Base-by-base conservation (phyloP, 2,113 vertebrate genomes). In the Sebastes fasciatus region DNA sequence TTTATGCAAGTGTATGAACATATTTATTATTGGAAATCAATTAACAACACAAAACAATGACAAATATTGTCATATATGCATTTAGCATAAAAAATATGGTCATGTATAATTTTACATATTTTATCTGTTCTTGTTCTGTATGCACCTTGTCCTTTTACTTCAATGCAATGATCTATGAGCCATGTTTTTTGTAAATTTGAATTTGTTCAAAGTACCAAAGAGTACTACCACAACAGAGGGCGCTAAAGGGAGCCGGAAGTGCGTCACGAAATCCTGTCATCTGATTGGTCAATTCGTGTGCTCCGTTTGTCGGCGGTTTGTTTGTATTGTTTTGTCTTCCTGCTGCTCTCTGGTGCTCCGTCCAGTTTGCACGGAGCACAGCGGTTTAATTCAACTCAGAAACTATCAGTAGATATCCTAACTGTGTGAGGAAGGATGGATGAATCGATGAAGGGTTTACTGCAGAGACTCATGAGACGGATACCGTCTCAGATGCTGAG, bases 401-500 rank as follows among this genome's bases (percentile, higher is more conserved):
- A 40, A 4, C 1, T 52, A 12, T 0, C 8, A 3, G 4, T 63
- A 10, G 4, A 5, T 43, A 19, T 54, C 0, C 7, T 8, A 26
- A 1, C 9, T 4, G 1, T 8, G 8, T 1, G 4, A 58, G 6
- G 2, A 71, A 1, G 42, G 46, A 98, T 99, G 97, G 96, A 97
- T 42, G 96, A 93, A 51, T 80, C 68, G 1, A 16, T 92, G 11
- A 93, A 88, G 0, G 91, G 94, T 58, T 94, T 96, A 26, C 85
- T 98, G 64, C 94, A 94, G 70, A 96, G 95, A 63, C 93, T 95
- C 2, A 64, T 99, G 0, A 77, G 95, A 16, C 96, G 93, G 92
- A 96, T 97, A 17, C 96, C 97, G 5, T 62, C 81, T 1, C 68
- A 45, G 16, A 86, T 93, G 82, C 91, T 97, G 1, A 83, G 82